Conservation (phyloP, 2,797 vertebrate species). For the Ispidina picta region DNA sequence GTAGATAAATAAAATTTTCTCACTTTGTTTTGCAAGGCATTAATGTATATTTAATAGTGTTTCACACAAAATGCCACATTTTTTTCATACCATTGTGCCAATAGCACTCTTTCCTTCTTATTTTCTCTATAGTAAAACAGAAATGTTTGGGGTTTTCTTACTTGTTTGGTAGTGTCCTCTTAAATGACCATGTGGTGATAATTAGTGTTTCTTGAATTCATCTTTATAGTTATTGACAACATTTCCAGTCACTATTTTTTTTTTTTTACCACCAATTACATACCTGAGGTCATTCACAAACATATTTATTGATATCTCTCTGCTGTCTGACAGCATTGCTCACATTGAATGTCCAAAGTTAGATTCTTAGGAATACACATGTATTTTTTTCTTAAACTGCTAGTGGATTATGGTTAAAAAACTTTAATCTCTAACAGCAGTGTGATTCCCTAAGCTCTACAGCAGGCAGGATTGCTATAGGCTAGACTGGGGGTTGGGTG, state of each 20-base stretch:
- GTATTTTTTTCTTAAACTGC: background rate
- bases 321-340: background rate
- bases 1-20: background rate
- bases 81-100: background rate
- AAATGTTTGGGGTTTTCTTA: background rate
- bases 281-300: slow-evolving; percentile 8
- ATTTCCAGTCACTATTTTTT: background rate
- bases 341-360: background rate
- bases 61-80: background rate
- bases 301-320: slow-evolving; percentile 20
- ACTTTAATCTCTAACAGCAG: background rate
- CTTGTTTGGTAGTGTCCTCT: slow-evolving; percentile 1
- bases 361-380: background rate
- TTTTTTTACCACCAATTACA: background rate
- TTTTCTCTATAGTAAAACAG: background rate
- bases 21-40: background rate
- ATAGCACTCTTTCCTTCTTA: accelerated
- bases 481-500: background rate
- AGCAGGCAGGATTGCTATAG: background rate
- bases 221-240: background rate
- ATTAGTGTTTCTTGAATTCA: slow-evolving; percentile 27
- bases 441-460: background rate
- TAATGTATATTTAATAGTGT: background rate
- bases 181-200: background rate
- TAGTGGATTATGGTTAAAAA: background rate